These are phyloP conservation scores for Caenorhabditis afra DNA, from an alignment of 2,888 invertebrate genomes.

Conservation along the genomic window DNA sequence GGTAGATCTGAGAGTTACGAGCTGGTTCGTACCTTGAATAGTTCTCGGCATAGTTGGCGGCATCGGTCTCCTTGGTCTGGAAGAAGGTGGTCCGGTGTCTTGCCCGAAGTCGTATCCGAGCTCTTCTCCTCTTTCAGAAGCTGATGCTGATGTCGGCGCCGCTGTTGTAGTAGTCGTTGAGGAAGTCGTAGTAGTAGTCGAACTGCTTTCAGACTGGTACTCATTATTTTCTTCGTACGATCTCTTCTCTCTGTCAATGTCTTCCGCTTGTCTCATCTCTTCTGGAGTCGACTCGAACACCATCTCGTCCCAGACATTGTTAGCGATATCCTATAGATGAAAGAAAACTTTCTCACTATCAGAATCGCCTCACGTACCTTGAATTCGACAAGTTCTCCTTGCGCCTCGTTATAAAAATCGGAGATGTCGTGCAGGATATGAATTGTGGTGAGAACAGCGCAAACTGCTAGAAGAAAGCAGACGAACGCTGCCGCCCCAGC, in stretches of 20 bases:
- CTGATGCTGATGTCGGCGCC: constrained; percentile 14
- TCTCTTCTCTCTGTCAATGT: constrained; percentile 40
- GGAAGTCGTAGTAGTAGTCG: constrained; percentile 4
- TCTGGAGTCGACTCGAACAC: constrained; percentile 52
- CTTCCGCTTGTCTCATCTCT: constrained; percentile 52
- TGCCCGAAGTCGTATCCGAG: constrained; percentile 36
- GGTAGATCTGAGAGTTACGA: not conserved
- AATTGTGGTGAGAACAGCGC: constrained; percentile 47
- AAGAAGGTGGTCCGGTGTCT: constrained; percentile 52
- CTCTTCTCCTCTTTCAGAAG: constrained; percentile 24
- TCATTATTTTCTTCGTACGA: constrained; percentile 36
- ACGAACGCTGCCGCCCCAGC: constrained; percentile 51
- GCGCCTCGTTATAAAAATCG: constrained; percentile 54
- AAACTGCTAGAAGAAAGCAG: constrained; percentile 39
- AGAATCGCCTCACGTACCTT: constrained; percentile 32
- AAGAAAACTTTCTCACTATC: not conserved
- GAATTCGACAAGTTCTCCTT: constrained; percentile 55
- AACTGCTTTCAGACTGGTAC: constrained; percentile 11
- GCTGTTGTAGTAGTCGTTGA: constrained; percentile 16
- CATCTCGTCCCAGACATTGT: constrained; percentile 63
- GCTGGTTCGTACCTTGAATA: constrained; percentile 45
- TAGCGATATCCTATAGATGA: constrained; percentile 54
- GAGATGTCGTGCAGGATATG: constrained; percentile 55
- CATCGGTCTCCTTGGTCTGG: constrained; percentile 40
- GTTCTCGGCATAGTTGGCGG: constrained; percentile 58